Evolutionary conservation across 2,888 invertebrate species (phyloP), one percentile per base, ranked within the genome.

Genomic region (Cosmorhoe ocellata): DNA sequence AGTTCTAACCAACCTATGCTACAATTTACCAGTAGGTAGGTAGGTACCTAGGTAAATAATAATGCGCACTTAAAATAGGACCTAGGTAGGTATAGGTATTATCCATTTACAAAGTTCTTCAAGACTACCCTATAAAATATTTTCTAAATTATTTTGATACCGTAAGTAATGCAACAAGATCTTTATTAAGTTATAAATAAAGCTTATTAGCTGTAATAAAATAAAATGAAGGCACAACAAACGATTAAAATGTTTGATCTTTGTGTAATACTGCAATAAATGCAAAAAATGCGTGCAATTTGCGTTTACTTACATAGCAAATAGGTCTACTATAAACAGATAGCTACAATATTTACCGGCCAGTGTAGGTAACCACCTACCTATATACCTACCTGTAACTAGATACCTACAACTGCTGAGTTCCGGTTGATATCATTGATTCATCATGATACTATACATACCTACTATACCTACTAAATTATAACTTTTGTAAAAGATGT

Each of bases 191-290:
- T 44, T 36, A 36, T 30, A 36, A n/a, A 39, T 38, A 30, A 45
- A 11, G n/a, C 22, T 31, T 45, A 38, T 13, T 38, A 31, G 10
- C 8, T 12, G 7, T 31, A 24, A 45, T 30, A 36, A 36, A 31
- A 33, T 36, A 41, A 40, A 36, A 24, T 7, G 3, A 24, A 24
- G 2, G 18, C 18, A 18, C 40, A 40, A 31, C 49, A 42, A 39
- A 46, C 43, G 34, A 51, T 53, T 60, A 39, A 51, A 50, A 58
- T 55, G 9, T 48, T 45, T 45, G 26, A n/a, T 18, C 28, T 30
- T 56, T 68, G 58, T 47, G 58, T 66, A 52, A 68, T 41, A 40
- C 31, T 40, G 31, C 36, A 36, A 31, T 14, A 26, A 0, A 44
- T 39, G 32, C 33, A 27, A 8, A 48, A 41, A 51, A 22, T 48